Evolutionary conservation across 2,888 invertebrate genomes (phyloP), one percentile per base, ranked within the genome.

Genomic region (Drosophila niveifrons): DNA sequence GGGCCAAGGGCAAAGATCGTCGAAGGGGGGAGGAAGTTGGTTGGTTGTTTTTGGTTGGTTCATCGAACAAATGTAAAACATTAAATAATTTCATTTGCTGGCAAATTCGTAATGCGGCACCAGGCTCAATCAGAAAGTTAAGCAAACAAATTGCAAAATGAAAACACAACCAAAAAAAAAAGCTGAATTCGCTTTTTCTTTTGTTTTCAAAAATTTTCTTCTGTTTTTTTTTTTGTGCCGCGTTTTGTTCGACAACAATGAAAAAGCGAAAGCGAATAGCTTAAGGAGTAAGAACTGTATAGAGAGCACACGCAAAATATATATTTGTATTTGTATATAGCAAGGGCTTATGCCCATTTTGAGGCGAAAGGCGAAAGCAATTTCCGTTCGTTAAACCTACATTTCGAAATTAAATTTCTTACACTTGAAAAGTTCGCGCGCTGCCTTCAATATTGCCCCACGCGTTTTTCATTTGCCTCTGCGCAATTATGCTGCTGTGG

Each of bases 301-400:
- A 46, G 62, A 62, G 44, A 23, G 23, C 23, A 23, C 64, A 78
- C 64, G 66, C 73, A n/a, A 36, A 23, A 23, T 23, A 23, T 23
- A 23, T 23, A 23, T 23, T 23, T 18, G 4, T 18, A 18, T 18
- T 18, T 23, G 23, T 18, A 18, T 17, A 47, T 13, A 55, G n/a
- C 52, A 39, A 53, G 58, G 50, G 50, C 66, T 82, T 72, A 81
- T 78, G 62, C 58, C 58, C 76, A 78, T 67, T 81, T 77, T 67
- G 48, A 70, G 70, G 66, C 76, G 61, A 31, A 31, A 36, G 44
- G 68, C 89, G 78, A 86, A 88, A 86, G 84, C 88, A 86, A 86
- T 86, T 86, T 86, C 87, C 86, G 83, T 86, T 86, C 88, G 86
- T 86, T 83, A 86, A 88, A 86, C 88, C 88, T 86, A 86, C 85